Evolutionary conservation across 2,888 invertebrate species (phyloP), one percentile per base, ranked within the genome.

Genomic region (Cetonia aurata): DNA sequence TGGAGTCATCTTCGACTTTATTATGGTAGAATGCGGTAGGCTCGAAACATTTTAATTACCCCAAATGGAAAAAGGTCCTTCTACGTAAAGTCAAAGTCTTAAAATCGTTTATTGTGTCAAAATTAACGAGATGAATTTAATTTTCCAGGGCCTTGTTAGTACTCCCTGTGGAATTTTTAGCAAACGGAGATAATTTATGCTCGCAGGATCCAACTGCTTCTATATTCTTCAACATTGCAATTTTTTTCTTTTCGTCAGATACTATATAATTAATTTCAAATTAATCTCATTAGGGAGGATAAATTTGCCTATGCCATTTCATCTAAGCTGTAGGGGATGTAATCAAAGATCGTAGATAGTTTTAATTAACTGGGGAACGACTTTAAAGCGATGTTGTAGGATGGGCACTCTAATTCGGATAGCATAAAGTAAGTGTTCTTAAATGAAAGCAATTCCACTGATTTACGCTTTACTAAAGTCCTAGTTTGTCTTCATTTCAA

Each of bases 401-500:
- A 57, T 67, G 57, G 56, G 46, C 56, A 67, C 56, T 67, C 56
- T 57, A 48, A 67, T 67, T 67, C 67, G 46, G 48, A 67, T 57
- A 48, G 67, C 48, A 67, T 65, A 57, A 67, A 67, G 67, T 67
- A 67, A 57, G 56, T 57, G 67, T 50, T 67, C 67, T 67, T 67
- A 67, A 67, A 56, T 56, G 67, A 65, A 50, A 56, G 67, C 46
- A 67, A 67, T 67, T 46, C 57, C 67, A 44, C 67, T 67, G 67
- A 67, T 67, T 67, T 57, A 57, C 56, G 56, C 56, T 56, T 55
- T 56, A 46, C 56, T 46, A 48, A 57, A 67, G 52, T 50, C 37
- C 62, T 46, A 67, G 67, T 67, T 67, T 57, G 67, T 67, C 67
- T 67, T 67, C 46, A 67, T 67, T 67, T 67, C 55, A 46, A 56